Evolutionary conservation across 2,888 invertebrate genomes (phyloP).

Genomic region (Agyllia agylla): DNA sequence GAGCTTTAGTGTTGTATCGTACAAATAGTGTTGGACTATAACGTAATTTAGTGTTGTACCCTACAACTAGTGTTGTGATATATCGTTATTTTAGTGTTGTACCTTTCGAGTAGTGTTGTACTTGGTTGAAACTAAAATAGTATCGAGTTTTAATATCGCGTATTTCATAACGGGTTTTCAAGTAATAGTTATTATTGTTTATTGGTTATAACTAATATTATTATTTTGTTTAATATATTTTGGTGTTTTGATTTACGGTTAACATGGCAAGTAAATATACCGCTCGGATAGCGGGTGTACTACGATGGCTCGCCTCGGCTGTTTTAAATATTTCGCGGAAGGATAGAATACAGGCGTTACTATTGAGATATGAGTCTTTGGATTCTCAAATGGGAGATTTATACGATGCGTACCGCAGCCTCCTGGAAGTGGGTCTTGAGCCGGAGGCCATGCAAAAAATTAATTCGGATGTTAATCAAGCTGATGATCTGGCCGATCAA

Average conservation of each 20-base stretch:
- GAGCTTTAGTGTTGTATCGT: too few species aligned
- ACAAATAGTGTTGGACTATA: too few species aligned
- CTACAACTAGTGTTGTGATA: too few species aligned
- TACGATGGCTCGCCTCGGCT: background rate
- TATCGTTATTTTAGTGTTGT: too few species aligned
- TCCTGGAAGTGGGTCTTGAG: background rate
- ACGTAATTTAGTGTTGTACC: too few species aligned
- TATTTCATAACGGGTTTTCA: too few species aligned
- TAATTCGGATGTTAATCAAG: background rate
- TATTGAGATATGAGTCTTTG: background rate
- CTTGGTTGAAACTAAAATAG: too few species aligned
- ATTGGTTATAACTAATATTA: too few species aligned
- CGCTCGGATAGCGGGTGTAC: background rate
- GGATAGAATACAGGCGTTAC: background rate
- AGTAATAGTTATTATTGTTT: too few species aligned
- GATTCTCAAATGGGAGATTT: background rate
- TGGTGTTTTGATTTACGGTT: background rate
- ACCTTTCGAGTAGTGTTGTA: too few species aligned
- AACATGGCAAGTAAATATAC: background rate
- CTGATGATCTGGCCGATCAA: background rate
- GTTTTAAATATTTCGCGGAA: background rate
- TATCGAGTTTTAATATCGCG: too few species aligned
- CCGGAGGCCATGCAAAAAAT: background rate
- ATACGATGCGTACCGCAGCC: background rate
- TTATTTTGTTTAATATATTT: too few species aligned